Evolutionary conservation across 2,113 vertebrate species (phyloP), one percentile per base, ranked within the genome.

Genomic region (Bos javanicus): DNA sequence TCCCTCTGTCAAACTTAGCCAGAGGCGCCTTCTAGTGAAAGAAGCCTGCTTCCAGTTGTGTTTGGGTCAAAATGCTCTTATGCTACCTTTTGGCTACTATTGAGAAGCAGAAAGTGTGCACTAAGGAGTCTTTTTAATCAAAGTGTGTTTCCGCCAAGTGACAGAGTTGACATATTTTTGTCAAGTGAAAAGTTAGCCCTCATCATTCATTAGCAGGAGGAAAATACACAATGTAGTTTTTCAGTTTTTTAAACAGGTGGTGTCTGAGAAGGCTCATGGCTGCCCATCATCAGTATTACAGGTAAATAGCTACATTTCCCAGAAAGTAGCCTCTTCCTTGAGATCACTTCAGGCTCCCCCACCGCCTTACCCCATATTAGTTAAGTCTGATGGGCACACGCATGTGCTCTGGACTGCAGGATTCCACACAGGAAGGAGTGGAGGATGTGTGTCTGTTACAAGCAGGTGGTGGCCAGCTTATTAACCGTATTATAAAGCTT

Each of bases 141-240:
- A 93, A 85, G 43, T 36, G n/a, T 23, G 60, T 60, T 87, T 50
- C 57, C 26, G 9, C 71, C 57, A 90, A 82, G 54, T 50, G 81
- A 76, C 48, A 86, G 62, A 90, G 59, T 28, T 67, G 59, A 76
- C 76, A 14, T 50, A 33, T 81, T 92, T 97, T 95, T 82, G 48
- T 76, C 91, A 80, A 90, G n/a, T 39, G 57, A 96, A 81, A 89
- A 57, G 4, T 80, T 60, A 59, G 12, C 60, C 12, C 60, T 62
- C 80, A 62, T 90, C 39, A 71, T 90, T 80, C 71, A 96, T 96
- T 60, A 84, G 85, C 48, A 85, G 48, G 87, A 81, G 36, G 30
- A 84, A 92, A 83, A 76, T 26, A 81, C 5, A 59, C 48, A 76
- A 50, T 26, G 36, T 5, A 4, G 19, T 60, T 67, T 96, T 89